These are phyloP conservation scores for Synanceia verrucosa DNA, from an alignment of 2,797 vertebrate genomes.

Conservation along the genomic window DNA sequence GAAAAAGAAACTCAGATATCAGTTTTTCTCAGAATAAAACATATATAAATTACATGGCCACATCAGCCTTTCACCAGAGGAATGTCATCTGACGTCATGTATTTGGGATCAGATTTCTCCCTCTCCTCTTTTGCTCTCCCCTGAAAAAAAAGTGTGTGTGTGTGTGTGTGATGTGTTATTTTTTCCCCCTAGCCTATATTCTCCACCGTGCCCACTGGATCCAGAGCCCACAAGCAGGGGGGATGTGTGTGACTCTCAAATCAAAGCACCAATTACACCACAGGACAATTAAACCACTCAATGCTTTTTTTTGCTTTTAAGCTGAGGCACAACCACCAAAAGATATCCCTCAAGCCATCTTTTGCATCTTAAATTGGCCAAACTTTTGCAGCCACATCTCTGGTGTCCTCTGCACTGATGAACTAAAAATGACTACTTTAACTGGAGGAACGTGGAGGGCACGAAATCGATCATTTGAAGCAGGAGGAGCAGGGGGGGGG, in stretches of 20 bases:
- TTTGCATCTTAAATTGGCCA: neutral
- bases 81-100: constrained; percentile 82
- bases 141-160: constrained; percentile 21
- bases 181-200: constrained; percentile 48
- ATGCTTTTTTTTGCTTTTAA: constrained; percentile 13
- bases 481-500: no score
- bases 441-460: constrained; percentile 21
- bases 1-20: constrained; percentile 32
- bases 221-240: constrained; percentile 57
- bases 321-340: neutral
- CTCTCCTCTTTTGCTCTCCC: constrained; percentile 6
- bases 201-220: constrained; percentile 80
- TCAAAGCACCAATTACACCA: constrained; percentile 6
- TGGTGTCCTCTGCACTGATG: neutral
- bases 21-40: constrained; percentile 37
- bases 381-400: neutral
- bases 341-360: neutral
- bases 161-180: constrained; percentile 66
- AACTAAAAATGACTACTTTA: neutral
- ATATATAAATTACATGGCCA: constrained; percentile 53
- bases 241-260: constrained; percentile 1
- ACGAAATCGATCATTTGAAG: constrained; percentile 46
- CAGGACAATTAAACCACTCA: constrained; percentile 21
- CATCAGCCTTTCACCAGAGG: constrained; percentile 78
- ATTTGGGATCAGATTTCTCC: constrained; percentile 79